These are phyloP conservation scores for Apogon hyalosoma DNA, from an alignment of 2,797 vertebrate genomes.

Conservation along the genomic window DNA sequence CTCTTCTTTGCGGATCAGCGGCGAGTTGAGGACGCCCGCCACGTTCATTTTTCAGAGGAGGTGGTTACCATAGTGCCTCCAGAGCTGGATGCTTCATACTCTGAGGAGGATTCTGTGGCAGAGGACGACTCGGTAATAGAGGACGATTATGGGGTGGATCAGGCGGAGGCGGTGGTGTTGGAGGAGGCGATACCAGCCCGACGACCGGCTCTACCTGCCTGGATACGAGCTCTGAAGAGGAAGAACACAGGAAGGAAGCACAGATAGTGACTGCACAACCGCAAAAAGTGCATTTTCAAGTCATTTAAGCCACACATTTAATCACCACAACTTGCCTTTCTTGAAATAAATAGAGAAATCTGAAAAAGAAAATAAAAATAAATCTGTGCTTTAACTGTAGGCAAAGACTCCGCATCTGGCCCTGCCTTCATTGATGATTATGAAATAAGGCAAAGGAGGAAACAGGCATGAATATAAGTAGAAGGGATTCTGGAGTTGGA, in stretches of 20 bases:
- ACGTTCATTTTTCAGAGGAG: conserved; percentile 78
- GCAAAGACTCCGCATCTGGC: no score
- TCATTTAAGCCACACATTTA: not conserved
- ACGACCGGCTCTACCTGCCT: conserved; percentile 68
- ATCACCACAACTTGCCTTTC: not conserved
- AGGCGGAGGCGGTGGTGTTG: not conserved
- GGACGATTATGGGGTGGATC: conserved; percentile 44
- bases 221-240: conserved; percentile 80
- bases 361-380: no score
- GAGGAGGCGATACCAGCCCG: conserved; percentile 42
- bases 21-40: conserved; percentile 76
- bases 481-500: no score
- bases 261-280: conserved; percentile 41
- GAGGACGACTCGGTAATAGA: conserved; percentile 69
- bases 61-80: conserved; percentile 64
- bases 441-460: no score
- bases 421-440: no score
- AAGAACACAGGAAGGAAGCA: conserved; percentile 68
- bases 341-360: not conserved
- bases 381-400: no score
- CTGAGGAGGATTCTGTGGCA: conserved; percentile 49
- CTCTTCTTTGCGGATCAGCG: conserved; percentile 64
- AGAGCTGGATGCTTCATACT: conserved; percentile 36
- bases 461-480: no score
- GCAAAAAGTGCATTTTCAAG: not conserved